These are phyloP conservation scores for Pollimyrus isidori DNA, from an alignment of 2,113 vertebrate genomes.

Conservation along the genomic window DNA sequence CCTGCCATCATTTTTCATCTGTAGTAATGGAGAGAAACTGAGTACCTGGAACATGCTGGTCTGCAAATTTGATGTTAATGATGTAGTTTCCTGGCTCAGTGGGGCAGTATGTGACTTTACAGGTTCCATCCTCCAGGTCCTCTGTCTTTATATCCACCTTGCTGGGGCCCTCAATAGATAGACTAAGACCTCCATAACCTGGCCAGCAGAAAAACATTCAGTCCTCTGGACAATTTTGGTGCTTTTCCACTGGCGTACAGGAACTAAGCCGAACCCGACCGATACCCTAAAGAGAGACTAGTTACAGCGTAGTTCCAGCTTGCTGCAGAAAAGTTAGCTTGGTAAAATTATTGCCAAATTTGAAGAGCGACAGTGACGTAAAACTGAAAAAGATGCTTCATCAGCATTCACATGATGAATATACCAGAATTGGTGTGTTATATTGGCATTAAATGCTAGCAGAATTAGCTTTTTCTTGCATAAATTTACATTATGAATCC, in stretches of 20 bases:
- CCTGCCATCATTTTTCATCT: background rate
- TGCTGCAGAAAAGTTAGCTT: too few relatives aligned
- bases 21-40: background rate
- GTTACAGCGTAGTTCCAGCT: too few relatives aligned
- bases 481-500: too few relatives aligned
- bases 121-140: constrained; percentile 73
- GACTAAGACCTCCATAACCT: constrained; percentile 75
- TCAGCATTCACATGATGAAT: too few relatives aligned
- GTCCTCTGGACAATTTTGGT: background rate
- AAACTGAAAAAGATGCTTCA: background rate
- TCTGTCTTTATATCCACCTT: constrained; percentile 77
- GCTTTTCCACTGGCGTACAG: background rate
- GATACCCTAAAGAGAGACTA: background rate
- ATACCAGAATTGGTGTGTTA: too few relatives aligned
- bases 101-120: constrained; percentile 74
- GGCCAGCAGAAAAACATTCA: constrained; percentile 12
- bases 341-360: background rate
- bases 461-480: too few relatives aligned
- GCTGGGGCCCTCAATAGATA: constrained; percentile 74
- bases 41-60: constrained; percentile 73
- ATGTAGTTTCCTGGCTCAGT: constrained; percentile 75
- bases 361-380: background rate
- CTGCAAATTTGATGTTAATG: constrained; percentile 73
- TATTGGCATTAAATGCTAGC: too few relatives aligned
- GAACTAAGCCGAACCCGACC: background rate